Base-by-base conservation (phyloP, 2,888 invertebrate genomes). In the Lucinisca nassula region DNA sequence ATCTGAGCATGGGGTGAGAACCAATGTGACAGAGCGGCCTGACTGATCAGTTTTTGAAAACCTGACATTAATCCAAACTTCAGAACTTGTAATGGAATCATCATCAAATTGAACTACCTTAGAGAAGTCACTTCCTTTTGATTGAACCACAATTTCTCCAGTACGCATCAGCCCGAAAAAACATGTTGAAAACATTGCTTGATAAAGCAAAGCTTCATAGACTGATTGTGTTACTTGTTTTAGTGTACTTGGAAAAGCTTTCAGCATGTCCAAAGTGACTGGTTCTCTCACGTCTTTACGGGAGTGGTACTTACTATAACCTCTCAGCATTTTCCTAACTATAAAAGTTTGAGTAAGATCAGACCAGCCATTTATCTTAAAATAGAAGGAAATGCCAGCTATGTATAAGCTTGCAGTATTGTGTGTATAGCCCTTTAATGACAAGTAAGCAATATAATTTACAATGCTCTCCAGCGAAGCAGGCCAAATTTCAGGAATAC, bases 201-300 rank as follows among this genome's bases (percentile, higher is more conserved):
- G 67, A 35, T 35, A 61, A 32, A 67, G 67, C 17, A 67, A 67
- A 67, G 67, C 67, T 35, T 67, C 67, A 67, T 67, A 67, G 67
- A 32, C 1, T 10, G 67, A 35, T 67, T 32, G 32, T 17, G 67
- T 67, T 58, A 58, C 27, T 27, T 58, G 58, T 24, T n/a, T 12
- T 24, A 58, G 14, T 24, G 58, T 27, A 24, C 58, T 4, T 3
- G 27, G 58, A 58, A 58, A 58, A 12, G 58, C 58, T 58, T 58
- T 58, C 58, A 58, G 2, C 58, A 58, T 58, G 27, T 58, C 27
- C 14, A 58, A 58, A 8, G 58, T 58, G 14, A 58, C 58, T 2
- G 58, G 58, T 24, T 58, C 58, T 58, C 58, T 58, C 58, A 58
- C 3, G 58, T 58, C 58, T 58, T 58, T 58, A 8, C 58, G 24